Conservation (phyloP, 2,797 vertebrate genomes). For the Xiphophorus birchmanni region DNA sequence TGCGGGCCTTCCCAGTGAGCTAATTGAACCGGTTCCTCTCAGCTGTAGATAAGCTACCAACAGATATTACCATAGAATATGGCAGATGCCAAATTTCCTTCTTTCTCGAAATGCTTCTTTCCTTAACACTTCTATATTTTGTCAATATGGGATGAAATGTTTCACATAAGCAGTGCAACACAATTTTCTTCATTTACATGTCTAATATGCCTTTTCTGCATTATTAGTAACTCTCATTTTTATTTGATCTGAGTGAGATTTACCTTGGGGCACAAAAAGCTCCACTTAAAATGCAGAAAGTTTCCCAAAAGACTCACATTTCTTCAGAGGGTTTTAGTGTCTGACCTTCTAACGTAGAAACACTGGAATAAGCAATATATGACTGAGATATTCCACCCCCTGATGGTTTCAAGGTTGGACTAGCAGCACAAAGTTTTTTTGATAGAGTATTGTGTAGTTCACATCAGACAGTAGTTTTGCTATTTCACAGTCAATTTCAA, state of each 20-base stretch:
- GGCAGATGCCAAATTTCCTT: background rate
- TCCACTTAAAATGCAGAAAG: background rate
- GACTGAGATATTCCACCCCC: background rate
- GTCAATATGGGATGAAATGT: background rate
- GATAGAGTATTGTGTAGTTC: background rate
- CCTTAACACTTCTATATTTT: background rate
- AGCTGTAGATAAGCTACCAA: background rate
- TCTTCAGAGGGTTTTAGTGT: background rate
- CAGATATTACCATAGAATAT: background rate
- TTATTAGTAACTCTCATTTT: background rate
- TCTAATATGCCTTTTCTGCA: background rate
- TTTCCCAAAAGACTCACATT: background rate
- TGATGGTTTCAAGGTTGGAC: background rate
- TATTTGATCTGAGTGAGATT: background rate
- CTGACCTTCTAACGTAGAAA: background rate
- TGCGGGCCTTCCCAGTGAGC: background rate
- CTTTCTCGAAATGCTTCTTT: background rate
- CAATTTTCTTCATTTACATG: background rate
- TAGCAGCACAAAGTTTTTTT: background rate
- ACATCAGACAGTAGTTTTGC: background rate
- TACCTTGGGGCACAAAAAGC: background rate
- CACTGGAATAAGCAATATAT: background rate
- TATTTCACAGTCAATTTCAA: background rate
- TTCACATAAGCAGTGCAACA: background rate
- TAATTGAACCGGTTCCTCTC: background rate